phyloP scores from a whole-genome alignment of 1,140 invertebrate species.

The Hyles euphorbiae region DNA sequence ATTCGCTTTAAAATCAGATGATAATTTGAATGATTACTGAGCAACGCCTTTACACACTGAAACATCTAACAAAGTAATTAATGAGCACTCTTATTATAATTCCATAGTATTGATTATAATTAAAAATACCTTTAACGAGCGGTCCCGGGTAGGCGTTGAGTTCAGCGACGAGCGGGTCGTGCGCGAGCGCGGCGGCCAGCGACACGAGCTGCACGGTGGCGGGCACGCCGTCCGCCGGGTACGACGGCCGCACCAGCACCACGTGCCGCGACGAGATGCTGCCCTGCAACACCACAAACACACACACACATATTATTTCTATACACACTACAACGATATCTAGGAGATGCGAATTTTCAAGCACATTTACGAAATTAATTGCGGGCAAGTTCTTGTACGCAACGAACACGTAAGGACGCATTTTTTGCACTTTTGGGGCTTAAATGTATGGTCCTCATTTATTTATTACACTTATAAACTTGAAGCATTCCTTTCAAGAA shows the following conservation, averaged over 20 bases:
- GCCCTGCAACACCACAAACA: slow-evolving; percentile 43
- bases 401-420: too few species aligned
- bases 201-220: slow-evolving; percentile 83
- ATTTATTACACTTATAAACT: too few species aligned
- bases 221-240: slow-evolving; percentile 84
- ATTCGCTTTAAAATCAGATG: too few species aligned
- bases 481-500: too few species aligned
- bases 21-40: too few species aligned
- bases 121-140: slow-evolving; percentile 77
- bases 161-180: slow-evolving; percentile 80
- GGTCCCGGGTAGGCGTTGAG: slow-evolving; percentile 85
- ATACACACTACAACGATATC: too few species aligned
- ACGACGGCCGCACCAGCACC: slow-evolving; percentile 82
- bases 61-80: too few species aligned
- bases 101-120: background rate
- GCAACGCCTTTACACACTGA: too few species aligned
- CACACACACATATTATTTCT: background rate
- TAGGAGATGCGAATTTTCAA: background rate
- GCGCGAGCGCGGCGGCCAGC: slow-evolving; percentile 76
- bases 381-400: too few species aligned
- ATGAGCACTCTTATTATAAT: too few species aligned
- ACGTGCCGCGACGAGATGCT: slow-evolving; percentile 82
- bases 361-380: background rate
- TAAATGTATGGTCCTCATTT: too few species aligned
- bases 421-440: too few species aligned